Evolutionary conservation across 2,888 invertebrate species (phyloP), one percentile per base, ranked within the genome.

Genomic region (Agrochola litura): DNA sequence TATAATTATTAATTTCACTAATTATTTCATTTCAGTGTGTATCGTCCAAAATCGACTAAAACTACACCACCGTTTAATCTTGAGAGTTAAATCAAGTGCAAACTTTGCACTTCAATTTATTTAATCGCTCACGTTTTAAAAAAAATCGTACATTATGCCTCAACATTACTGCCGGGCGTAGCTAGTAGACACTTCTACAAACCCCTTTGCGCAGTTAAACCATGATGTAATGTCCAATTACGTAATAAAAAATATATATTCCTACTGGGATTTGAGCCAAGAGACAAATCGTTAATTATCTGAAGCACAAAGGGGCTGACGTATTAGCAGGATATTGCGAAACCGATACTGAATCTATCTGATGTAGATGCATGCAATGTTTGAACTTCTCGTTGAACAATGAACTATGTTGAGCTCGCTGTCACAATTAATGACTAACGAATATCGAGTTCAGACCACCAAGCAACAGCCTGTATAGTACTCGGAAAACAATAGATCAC

Each of bases 201-300:
- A 9, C 14, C n/a, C 25, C 6, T 30, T 30, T 66, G 14, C 22
- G 49, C 22, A 30, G 25, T 30, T 49, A 30, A 49, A 10, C 8
- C 49, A 30, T 30, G 22, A 14, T 12, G 8, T 30, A 22, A 19
- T 30, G 22, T 30, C 37, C 14, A 30, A 2, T 22, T 16, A 37
- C 37, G 37, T 67, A 54, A 67, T n/a, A 37, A 37, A 54, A 16
- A n/a, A 54, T 1, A 67, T 37, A 9, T n/a, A 68, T n/a, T n/a
- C 19, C 8, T 2, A 41, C 25, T 67, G 37, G 19, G 3, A 41
- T 41, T 14, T 3, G 6, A 68, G 12, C 22, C 52, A n/a, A 52
- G 25, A 71, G 37, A 58, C n/a, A 49, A n/a, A 71, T 58, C n/a
- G 22, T 30, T 37, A n/a, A 58, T 9, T 56, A 70, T 46, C 73